Evolutionary conservation across 2,888 invertebrate species (phyloP).

Genomic region (Mactromeris polynyma): DNA sequence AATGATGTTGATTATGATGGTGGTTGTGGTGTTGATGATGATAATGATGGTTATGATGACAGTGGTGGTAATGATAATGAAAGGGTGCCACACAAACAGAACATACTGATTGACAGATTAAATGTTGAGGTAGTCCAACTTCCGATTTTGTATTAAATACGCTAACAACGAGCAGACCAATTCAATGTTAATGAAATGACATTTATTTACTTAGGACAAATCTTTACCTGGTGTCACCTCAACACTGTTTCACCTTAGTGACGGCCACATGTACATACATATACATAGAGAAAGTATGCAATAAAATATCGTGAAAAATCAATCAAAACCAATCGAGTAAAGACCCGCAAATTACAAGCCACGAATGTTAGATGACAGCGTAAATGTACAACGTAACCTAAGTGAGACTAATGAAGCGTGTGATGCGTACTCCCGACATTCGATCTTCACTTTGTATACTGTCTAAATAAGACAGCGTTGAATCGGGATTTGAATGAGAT

Average conservation of each 20-base stretch:
- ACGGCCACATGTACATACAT: background rate
- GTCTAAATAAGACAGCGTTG: background rate
- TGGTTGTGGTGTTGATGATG: background rate
- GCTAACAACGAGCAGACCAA: background rate
- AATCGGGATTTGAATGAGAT: background rate
- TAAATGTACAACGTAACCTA: background rate
- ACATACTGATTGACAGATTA: background rate
- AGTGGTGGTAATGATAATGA: background rate
- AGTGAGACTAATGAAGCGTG: conserved; percentile 1
- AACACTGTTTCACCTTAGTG: background rate
- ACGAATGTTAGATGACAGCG: background rate
- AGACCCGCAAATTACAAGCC: background rate
- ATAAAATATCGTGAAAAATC: conserved; percentile 6
- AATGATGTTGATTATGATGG: background rate
- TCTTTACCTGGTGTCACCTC: background rate
- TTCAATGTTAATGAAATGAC: background rate
- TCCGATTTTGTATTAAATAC: background rate
- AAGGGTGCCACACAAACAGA: background rate
- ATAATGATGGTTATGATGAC: background rate
- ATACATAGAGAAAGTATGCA: background rate
- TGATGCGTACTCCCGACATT: background rate
- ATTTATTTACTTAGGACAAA: background rate
- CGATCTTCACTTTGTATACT: background rate
- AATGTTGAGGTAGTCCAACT: background rate
- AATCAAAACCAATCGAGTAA: background rate